Evolutionary conservation across 1,140 invertebrate genomes (phyloP), one percentile per base, ranked within the genome.

Genomic region (Drosophila tristis): DNA sequence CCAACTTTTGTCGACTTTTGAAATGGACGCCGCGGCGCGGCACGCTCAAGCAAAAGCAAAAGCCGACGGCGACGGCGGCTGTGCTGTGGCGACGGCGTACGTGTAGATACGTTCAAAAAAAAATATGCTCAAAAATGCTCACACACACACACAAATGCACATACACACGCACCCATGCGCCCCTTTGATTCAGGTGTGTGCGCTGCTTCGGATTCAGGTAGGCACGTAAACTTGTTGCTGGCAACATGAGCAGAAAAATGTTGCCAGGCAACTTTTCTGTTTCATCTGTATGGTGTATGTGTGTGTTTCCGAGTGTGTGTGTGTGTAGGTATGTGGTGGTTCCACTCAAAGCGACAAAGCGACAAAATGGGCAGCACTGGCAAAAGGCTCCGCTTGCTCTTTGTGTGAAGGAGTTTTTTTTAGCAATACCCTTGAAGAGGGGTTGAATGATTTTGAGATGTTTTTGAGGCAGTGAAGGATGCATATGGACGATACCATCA

Each of bases 171-270:
- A 74, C 29, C 53, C 62, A 61, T 71, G 58, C 50, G 35, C 35
- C 35, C 35, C 35, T 39, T 39, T 39, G 35, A 13, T 39, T 39
- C 35, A 39, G 35, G 35, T 39, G 35, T 39, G 35, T 13, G 35
- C 35, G 31, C 31, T 35, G 31, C 8, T 5, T 39, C 4, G 35
- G 35, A 39, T 39, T 71, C 82, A 86, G 81, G 81, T 85, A 86
- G 78, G 66, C 57, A 53, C 49, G 77, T 74, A 81, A 80, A 87
- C 84, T 87, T 89, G 84, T 89, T 84, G 84, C 84, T 89, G 75
- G 84, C 84, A 89, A 89, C 84, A 89, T 89, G 82, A 81, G 78
- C 74, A 70, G 61, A 84, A 89, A 89, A 89, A 89, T 89, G 84
- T 89, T 89, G 84, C 84, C 62, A n/a, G 49, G 79, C 80, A 89